Evolutionary conservation across 2,888 invertebrate species (phyloP), one percentile per base, ranked within the genome.

Genomic region (Xestia xanthographa): DNA sequence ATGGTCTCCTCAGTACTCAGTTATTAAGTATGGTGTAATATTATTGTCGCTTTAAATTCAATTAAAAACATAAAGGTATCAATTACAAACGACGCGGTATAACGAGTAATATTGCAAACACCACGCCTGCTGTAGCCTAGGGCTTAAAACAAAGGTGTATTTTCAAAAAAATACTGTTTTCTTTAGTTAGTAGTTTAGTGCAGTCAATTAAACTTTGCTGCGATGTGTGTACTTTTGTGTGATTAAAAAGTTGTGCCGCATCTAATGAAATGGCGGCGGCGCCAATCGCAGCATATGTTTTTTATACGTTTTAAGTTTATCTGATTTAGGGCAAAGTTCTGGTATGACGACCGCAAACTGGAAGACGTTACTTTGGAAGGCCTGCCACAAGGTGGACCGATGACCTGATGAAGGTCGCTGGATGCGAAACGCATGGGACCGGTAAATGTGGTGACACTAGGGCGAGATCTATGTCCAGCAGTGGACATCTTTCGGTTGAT

Each of bases 21-120:
- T 9, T 34, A 66, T 41, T 5, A n/a, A 72, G 26, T 43, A 34
- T n/a, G 8, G 29, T 62, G 41, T 75, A 34, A 48, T n/a, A 68
- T 58, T 50, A 69, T 45, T 80, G 56, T 72, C 72, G 14, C 17
- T 66, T 63, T 26, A 53, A 72, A 80, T 80, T 84, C 84, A 84
- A 84, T 80, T 80, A 72, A 1, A 58, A 65, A 76, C 38, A 38
- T 41, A 45, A 34, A 63, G 56, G 66, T 82, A 76, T 82, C 84
- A 80, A 76, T 82, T 84, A 84, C 84, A 63, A 76, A 69, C 43
- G 41, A 58, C 6, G 45, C 20, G 14, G n/a, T 22, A 26, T 66
- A 22, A 20, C 26, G 5, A 56, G 45, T 62, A 17, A 48, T 62
- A 70, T 60, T 60, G 34, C 38, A 66, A 62, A 22, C 43, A n/a